These are phyloP conservation scores for Dermochelys coriacea DNA, from an alignment of 2,797 vertebrate species.

Conservation along the genomic window DNA sequence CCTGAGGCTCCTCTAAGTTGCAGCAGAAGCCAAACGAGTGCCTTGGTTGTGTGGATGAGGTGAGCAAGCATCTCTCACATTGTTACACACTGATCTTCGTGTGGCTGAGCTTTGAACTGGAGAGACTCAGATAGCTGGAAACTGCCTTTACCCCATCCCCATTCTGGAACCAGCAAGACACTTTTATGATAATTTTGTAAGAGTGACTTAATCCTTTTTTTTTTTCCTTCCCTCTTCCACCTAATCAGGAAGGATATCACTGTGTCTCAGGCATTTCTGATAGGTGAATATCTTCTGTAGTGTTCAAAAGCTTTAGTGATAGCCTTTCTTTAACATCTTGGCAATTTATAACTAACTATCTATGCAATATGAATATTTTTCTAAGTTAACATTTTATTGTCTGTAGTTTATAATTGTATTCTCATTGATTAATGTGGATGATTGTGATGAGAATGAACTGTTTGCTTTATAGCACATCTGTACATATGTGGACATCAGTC, in stretches of 20 bases:
- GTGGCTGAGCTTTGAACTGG: not conserved
- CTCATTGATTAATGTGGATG: not conserved
- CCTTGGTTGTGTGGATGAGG: not conserved
- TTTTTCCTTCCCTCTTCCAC: not conserved
- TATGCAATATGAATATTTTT: not conserved
- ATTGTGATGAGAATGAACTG: not conserved
- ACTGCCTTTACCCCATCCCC: not conserved
- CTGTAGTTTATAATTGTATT: not conserved
- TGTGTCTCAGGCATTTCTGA: not conserved
- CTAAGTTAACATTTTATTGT: not conserved
- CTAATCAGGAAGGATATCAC: not conserved
- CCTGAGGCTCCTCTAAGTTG: not conserved
- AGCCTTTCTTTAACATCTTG: not conserved
- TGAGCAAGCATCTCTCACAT: not conserved
- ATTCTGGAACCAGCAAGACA: not conserved
- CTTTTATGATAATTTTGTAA: too few species aligned
- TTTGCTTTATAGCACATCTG: not conserved
- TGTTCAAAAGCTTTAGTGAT: not conserved
- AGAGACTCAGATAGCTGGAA: not conserved
- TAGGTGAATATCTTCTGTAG: not conserved
- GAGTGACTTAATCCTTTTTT: too few species aligned
- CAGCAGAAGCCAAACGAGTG: not conserved
- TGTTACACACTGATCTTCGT: too few species aligned
- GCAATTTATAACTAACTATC: not conserved
- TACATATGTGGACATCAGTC: not conserved